Evolutionary conservation across 2,113 vertebrate species (phyloP), one percentile per base, ranked within the genome.

Genomic region (Odontesthes bonariensis): DNA sequence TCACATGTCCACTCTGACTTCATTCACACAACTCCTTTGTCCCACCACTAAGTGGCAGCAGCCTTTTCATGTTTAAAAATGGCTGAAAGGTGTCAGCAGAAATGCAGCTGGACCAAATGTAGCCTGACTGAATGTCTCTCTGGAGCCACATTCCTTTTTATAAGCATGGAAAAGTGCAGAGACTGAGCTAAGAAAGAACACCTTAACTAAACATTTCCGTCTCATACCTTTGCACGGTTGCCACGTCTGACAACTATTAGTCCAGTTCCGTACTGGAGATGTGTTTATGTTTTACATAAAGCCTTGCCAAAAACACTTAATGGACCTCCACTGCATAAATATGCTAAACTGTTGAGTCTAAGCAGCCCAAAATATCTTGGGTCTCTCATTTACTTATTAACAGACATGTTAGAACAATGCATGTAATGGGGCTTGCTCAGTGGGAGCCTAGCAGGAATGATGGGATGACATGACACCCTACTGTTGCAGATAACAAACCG

Each of bases 101-200:
- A 69, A 40, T 13, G 14, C 49, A 56, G 77, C 70, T 71, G 59
- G 40, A 65, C 80, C 38, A 54, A 55, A 47, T 22, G 68, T 67
- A 68, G 71, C 47, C 46, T 40, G 35, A 64, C 54, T 69, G 61
- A 57, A 53, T 65, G 58, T 47, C 55, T 57, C 27, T 44, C 54
- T 66, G 23, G 61, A 69, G 35, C 80, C 78, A 85, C 85, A 92
- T 90, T 93, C 87, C 83, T 91, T 70, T 54, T 75, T 66, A 56
- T 51, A 70, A 71, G 85, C 82, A 77, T 83, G 87, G 81, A 86
- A 77, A 85, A 71, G 59, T 57, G 27, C 77, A 81, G 85, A 63
- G 76, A 77, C 74, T 88, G 75, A 49, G 78, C 84, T 83, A 88
- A 90, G 92, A 90, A 93, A 89, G 88, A 79, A 82, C 86, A 88